Conservation (phyloP, 1,140 invertebrate genomes). For the Telenomus remus region DNA sequence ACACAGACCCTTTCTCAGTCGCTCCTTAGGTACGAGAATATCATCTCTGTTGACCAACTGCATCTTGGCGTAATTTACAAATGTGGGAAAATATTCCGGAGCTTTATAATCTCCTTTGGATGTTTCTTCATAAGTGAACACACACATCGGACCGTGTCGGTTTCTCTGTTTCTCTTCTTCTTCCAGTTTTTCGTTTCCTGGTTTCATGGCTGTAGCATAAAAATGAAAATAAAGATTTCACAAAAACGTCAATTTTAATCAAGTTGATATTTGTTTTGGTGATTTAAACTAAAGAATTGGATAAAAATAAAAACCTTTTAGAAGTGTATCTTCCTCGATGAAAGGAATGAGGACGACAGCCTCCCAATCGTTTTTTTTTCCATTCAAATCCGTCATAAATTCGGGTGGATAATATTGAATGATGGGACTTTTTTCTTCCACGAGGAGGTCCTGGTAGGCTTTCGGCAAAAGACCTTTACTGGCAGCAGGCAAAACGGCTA, state of each 20-base stretch:
- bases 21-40: constrained; percentile 77
- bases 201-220: constrained; percentile 86
- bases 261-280: no score
- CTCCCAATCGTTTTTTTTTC: constrained; percentile 98
- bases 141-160: constrained; percentile 87
- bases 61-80: constrained; percentile 79
- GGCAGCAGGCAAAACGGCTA: constrained; percentile 93
- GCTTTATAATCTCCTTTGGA: constrained; percentile 76
- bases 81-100: constrained; percentile 81
- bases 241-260: no score
- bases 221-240: not conserved
- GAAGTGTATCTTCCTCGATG: constrained; percentile 84
- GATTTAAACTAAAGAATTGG: no score
- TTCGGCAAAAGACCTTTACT: constrained; percentile 86
- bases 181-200: constrained; percentile 81
- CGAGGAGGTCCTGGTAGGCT: constrained; percentile 90
- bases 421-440: constrained; percentile 86
- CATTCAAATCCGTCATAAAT: constrained; percentile 94
- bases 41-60: constrained; percentile 76
- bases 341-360: constrained; percentile 97
- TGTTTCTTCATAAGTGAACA: constrained; percentile 82
- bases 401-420: constrained; percentile 92
- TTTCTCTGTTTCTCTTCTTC: constrained; percentile 86
- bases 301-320: constrained; percentile 75
- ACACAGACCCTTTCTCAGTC: constrained; percentile 85